Evolutionary conservation across 2,888 invertebrate genomes (phyloP).

Genomic region (Sminthurinus aureus): DNA sequence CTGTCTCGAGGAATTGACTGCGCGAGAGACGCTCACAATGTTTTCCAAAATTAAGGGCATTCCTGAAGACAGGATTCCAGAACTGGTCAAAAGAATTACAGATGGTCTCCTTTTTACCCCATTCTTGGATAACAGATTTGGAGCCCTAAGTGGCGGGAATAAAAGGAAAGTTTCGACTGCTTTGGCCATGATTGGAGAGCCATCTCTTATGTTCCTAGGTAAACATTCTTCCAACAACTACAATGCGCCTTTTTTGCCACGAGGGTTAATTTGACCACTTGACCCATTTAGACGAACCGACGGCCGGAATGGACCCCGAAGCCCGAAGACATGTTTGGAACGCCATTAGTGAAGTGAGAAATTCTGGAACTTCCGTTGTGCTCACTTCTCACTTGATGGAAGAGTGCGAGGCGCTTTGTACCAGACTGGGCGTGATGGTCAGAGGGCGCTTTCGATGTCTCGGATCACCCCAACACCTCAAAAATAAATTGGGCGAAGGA

Average conservation of each 20-base stretch:
- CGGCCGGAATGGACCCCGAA: too few species aligned
- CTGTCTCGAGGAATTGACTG: constrained; percentile 62
- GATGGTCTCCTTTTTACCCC: constrained; percentile 69
- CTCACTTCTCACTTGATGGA: constrained; percentile 20
- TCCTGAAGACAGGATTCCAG: constrained; percentile 63
- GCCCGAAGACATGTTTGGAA: constrained; percentile 17
- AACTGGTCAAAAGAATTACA: constrained; percentile 65
- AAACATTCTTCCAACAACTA: constrained; percentile 59
- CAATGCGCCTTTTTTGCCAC: neutral
- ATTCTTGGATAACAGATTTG: constrained; percentile 69
- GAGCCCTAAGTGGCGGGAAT: constrained; percentile 62
- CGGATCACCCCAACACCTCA: too few species aligned
- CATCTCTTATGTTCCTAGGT: neutral
- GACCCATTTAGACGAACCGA: constrained; percentile 12
- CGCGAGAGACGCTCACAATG: constrained; percentile 72
- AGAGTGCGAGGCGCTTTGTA: constrained; percentile 15
- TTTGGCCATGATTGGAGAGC: constrained; percentile 11
- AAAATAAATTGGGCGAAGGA: constrained; percentile 10
- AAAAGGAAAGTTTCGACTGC: constrained; percentile 14
- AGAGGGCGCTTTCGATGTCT: constrained; percentile 4
- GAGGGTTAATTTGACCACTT: neutral
- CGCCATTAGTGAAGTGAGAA: constrained; percentile 15
- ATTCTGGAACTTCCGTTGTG: constrained; percentile 1
- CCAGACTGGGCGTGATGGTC: constrained; percentile 15
- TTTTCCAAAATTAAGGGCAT: constrained; percentile 74